phyloP scores from a whole-genome alignment of 2,113 vertebrate species.

The pig (Sus scrofa) region T2T-Sscrofa CM000829.6:43583001-43583500 shows the following conservation, averaged over 20 bases:
- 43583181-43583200: not conserved
- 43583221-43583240: not conserved
- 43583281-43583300: not conserved
- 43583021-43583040: not conserved
- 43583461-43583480: not conserved
- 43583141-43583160: not conserved
- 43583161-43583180: not conserved
- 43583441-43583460: not conserved
- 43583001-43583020: not conserved
- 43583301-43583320: not conserved
- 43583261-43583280: not conserved
- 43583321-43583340: not conserved
- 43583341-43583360: not conserved
- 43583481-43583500: not conserved
- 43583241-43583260: not conserved
- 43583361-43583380: not conserved
- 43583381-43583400: not conserved
- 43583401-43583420: not conserved
- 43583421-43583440: not conserved
- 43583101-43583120: not conserved
- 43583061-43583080: not conserved
- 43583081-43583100: not conserved
- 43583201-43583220: not conserved
- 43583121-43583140: not conserved
- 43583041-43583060: not conserved